These are phyloP conservation scores for Phylloscopus trochilus DNA, from an alignment of 2,113 vertebrate genomes.

Conservation along the genomic window DNA sequence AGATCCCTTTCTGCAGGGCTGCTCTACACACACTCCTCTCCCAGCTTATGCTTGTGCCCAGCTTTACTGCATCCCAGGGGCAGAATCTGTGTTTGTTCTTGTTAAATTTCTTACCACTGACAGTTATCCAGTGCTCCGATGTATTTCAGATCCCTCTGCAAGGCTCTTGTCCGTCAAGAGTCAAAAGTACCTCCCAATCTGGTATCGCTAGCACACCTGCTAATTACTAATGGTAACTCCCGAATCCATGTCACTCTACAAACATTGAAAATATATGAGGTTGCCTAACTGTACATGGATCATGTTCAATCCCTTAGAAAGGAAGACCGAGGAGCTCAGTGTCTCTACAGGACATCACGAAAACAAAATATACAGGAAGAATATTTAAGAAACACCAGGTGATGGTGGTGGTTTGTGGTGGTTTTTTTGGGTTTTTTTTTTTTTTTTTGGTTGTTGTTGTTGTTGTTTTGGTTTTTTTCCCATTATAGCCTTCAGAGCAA, in stretches of 20 bases:
- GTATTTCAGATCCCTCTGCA: neutral
- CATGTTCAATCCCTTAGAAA: neutral
- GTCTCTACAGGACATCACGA: fast-evolving
- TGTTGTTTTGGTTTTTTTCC: too few relatives aligned
- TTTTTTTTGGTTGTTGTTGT: too few relatives aligned
- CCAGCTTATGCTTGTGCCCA: too few relatives aligned
- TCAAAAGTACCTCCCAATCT: neutral
- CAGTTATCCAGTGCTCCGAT: fast-evolving
- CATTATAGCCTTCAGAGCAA: fast-evolving
- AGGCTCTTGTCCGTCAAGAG: fast-evolving
- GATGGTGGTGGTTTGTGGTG: neutral
- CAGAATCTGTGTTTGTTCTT: neutral
- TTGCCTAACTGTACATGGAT: neutral
- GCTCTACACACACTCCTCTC: neutral
- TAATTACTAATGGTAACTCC: neutral
- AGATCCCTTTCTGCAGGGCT: neutral
- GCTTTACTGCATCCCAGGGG: neutral
- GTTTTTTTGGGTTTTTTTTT: neutral
- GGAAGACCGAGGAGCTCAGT: neutral
- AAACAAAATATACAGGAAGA: neutral
- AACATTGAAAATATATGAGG: fast-evolving
- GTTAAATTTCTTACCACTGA: neutral
- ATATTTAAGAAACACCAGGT: neutral
- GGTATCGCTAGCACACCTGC: too few relatives aligned
- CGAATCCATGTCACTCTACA: neutral